Percentiles rank a stretch among this genome's conserved stretches.
Evolutionary conservation across 64 coral and sea anemone species (phyloP).

Genomic region (Cladopsammia gracilis): DNA sequence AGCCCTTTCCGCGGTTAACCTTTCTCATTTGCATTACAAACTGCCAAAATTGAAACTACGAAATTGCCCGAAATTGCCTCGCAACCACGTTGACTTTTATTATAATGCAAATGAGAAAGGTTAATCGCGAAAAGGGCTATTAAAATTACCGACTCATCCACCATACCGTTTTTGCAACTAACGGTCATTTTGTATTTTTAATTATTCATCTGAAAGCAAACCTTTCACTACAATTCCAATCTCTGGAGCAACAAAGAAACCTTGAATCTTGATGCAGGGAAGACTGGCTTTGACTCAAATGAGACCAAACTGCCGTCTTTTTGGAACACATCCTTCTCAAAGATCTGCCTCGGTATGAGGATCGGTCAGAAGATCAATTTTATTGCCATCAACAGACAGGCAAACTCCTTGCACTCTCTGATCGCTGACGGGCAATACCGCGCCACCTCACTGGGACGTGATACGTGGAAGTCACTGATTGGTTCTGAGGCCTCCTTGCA

Average conservation of each 20-base stretch:
- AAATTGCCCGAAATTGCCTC: too few species aligned
- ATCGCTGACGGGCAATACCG: not conserved
- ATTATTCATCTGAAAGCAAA: not conserved
- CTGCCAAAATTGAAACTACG: too few species aligned
- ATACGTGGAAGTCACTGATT: conserved; percentile 32
- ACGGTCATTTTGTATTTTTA: not conserved
- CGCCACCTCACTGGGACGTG: conserved; percentile 11
- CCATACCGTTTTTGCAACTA: not conserved
- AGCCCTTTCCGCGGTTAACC: too few species aligned
- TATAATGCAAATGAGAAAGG: too few species aligned
- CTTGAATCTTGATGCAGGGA: not conserved
- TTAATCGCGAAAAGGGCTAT: too few species aligned
- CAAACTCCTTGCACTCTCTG: not conserved
- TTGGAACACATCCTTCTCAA: conserved; percentile 7
- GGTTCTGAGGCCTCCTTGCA: not conserved
- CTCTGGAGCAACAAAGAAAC: not conserved
- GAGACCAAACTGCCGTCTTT: not conserved
- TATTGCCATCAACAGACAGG: not conserved
- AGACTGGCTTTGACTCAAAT: not conserved
- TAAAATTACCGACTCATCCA: too few species aligned
- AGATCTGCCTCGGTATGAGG: conserved; percentile 18
- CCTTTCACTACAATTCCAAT: not conserved
- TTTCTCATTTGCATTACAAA: too few species aligned
- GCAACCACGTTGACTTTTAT: too few species aligned
- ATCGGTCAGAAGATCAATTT: not conserved